Percentiles rank a stretch among this genome's conserved stretches.
These are phyloP conservation scores for Antennarius maculatus DNA, from an alignment of 2,797 vertebrate genomes.

Conservation along the genomic window DNA sequence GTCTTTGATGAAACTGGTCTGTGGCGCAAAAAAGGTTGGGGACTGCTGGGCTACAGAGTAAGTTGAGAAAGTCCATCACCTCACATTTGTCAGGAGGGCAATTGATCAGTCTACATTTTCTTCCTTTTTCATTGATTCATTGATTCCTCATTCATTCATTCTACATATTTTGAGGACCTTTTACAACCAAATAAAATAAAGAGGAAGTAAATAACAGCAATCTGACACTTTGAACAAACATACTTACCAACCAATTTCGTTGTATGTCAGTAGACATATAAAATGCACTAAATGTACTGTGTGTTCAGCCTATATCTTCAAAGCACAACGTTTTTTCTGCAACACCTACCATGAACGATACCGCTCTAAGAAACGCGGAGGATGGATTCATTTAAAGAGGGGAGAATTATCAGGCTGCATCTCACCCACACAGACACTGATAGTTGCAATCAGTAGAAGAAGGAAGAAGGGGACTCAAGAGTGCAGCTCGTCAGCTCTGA, in stretches of 20 bases:
- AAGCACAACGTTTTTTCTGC: background rate
- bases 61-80: too few relatives aligned
- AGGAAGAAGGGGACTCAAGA: constrained; percentile 68
- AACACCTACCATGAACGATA: constrained; percentile 26
- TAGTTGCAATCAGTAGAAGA: constrained; percentile 75
- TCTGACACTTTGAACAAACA: constrained; percentile 6
- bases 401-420: constrained; percentile 48
- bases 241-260: background rate
- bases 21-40: too few relatives aligned
- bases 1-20: too few relatives aligned
- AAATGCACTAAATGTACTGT: background rate
- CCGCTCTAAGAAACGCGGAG: constrained; percentile 28
- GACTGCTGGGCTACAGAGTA: too few relatives aligned
- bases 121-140: too few relatives aligned
- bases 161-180: background rate
- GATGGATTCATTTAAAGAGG: constrained; percentile 46
- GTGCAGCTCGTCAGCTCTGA: constrained; percentile 66
- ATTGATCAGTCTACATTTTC: too few relatives aligned
- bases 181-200: background rate
- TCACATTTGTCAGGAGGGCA: too few relatives aligned
- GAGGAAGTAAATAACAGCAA: background rate
- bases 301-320: too few relatives aligned
- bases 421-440: constrained; percentile 66
- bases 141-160: too few relatives aligned
- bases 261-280: background rate